Base-by-base conservation (phyloP, 2,797 vertebrate genomes). In the Sebastes vulpes region DNA sequence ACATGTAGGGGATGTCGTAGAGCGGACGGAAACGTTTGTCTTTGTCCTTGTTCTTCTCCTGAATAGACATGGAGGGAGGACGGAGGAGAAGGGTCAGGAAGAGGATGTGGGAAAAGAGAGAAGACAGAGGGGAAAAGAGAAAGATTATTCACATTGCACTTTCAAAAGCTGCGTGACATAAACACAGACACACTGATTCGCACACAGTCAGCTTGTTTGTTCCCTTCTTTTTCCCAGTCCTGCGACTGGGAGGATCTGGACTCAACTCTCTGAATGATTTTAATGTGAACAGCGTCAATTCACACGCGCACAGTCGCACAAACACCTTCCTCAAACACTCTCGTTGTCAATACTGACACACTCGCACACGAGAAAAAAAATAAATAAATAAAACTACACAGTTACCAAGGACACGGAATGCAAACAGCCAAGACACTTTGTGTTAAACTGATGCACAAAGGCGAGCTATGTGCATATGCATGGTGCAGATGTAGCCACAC, bases 1-100 rank as follows among this genome's bases (percentile, higher is more conserved):
- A 99, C 98, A 99, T 99, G 94, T 99, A 99, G 54, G 98, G 98
- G 90, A 99, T 98, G 95, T 99, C 98, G 0, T 99, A 99, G 14
- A 99, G 97, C 0, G 98, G 98, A 78, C 98, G 97, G 84, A 99
- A 98, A 67, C 98, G 98, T 94, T 98, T 97, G 95, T 99, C 99
- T 95, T 98, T 99, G 96, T 99, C 98, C 96, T 98, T 96, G 90
- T 95, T 96, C 91, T 97, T 97, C 82, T 96, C 96, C 96, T 97
- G 86, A 48, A 75, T 5, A 28, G 54, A 77, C 21, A 77, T 9
- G 20, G 26, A 75, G 9, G 35, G 23, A 8, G 42, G 32, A 42
- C 0, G 53, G 26, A 6, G 26, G 26, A 65, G 31, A 2, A 2
- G 18, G 54, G 26, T 61, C 11, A 72, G 53, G 56, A 6, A n/a